Evolutionary conservation across 2,113 vertebrate species (phyloP).

Genomic region (Chelonoidis abingdonii): DNA sequence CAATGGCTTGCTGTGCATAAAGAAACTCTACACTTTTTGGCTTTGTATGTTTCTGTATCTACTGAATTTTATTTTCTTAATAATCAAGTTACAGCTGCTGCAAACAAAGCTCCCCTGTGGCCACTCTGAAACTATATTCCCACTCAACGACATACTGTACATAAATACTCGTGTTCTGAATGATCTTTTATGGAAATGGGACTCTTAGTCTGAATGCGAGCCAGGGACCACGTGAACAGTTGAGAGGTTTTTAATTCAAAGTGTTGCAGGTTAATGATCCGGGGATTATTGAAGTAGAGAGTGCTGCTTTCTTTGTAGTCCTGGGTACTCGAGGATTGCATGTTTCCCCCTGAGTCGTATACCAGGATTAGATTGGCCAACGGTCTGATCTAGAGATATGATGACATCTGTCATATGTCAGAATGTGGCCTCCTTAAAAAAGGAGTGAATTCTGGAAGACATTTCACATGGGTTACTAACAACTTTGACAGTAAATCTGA

Average conservation of each 20-base stretch:
- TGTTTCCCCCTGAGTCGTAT: neutral
- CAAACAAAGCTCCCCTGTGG: neutral
- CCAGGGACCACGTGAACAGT: neutral
- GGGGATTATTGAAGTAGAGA: neutral
- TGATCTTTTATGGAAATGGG: neutral
- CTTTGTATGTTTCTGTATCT: constrained; percentile 29
- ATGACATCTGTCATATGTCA: neutral
- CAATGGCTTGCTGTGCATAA: constrained; percentile 49
- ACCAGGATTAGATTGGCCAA: neutral
- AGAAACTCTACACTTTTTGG: neutral
- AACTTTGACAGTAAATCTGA: neutral
- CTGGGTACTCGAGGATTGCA: neutral
- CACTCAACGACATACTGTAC: neutral
- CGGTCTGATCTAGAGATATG: neutral
- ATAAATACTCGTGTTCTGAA: constrained; percentile 14
- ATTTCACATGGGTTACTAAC: neutral
- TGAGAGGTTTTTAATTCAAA: neutral
- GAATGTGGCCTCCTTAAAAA: neutral
- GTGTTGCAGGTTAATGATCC: neutral
- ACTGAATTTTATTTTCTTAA: constrained; percentile 66
- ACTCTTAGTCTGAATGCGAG: neutral
- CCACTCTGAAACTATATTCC: constrained; percentile 12
- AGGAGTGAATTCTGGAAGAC: neutral
- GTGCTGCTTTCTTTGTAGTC: neutral
- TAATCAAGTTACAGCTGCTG: constrained; percentile 61